These are phyloP conservation scores for Ischnura elegans DNA, from an alignment of 2,888 invertebrate genomes.

Conservation along the genomic window DNA sequence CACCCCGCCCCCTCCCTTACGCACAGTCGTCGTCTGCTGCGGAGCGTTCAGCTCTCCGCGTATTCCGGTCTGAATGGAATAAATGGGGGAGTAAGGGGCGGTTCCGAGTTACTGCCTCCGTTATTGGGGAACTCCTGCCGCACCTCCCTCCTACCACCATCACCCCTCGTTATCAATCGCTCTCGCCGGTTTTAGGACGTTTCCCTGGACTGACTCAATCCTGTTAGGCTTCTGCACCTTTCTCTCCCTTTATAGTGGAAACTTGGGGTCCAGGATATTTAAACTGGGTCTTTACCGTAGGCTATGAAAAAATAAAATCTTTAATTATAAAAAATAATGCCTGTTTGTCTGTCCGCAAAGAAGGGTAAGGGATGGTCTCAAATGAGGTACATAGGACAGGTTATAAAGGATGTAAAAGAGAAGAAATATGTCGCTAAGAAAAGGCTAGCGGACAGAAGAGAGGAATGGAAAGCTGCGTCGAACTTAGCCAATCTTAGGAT, in stretches of 20 bases:
- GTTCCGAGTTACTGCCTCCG: neutral
- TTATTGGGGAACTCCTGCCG: neutral
- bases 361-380: too few species aligned
- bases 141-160: neutral
- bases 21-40: neutral
- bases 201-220: constrained; percentile 14
- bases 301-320: too few species aligned
- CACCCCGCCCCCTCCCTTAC: neutral
- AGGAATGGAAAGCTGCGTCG: too few species aligned
- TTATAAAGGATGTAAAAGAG: too few species aligned
- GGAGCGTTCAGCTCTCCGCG: neutral
- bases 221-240: neutral
- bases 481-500: too few species aligned
- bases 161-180: neutral
- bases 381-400: too few species aligned
- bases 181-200: neutral
- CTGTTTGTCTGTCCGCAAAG: too few species aligned
- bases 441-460: too few species aligned
- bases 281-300: too few species aligned
- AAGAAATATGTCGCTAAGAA: too few species aligned
- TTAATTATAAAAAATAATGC: too few species aligned
- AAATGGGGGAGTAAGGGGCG: constrained; percentile 13
- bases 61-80: constrained; percentile 21
- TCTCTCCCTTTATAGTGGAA: neutral
- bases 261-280: too few species aligned